These are phyloP conservation scores for Cybosia mesomella DNA, from an alignment of 2,888 invertebrate species.

Conservation along the genomic window DNA sequence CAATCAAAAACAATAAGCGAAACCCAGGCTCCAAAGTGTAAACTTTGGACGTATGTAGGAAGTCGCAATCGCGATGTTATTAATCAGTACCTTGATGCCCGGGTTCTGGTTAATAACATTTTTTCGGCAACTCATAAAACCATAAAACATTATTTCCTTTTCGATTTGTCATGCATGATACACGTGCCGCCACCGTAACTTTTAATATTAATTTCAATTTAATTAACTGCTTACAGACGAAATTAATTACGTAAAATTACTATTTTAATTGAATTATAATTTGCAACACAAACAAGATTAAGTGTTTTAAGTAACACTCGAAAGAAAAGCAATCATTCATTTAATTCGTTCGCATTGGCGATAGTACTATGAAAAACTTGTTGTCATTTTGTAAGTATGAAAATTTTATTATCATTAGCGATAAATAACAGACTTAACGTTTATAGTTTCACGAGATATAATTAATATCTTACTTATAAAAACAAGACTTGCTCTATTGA, in stretches of 20 bases:
- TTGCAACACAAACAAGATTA: background rate
- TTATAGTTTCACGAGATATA: too few species aligned
- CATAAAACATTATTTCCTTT: background rate
- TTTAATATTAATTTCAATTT: background rate
- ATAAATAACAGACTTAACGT: background rate
- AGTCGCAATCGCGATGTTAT: too few species aligned
- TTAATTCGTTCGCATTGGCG: background rate
- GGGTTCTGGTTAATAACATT: too few species aligned
- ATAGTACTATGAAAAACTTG: background rate
- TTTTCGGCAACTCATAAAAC: background rate
- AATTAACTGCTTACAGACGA: background rate
- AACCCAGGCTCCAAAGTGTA: too few species aligned
- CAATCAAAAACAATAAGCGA: too few species aligned
- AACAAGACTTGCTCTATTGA: too few species aligned
- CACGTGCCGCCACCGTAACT: background rate
- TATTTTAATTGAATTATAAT: background rate
- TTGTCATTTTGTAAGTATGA: background rate
- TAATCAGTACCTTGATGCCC: too few species aligned
- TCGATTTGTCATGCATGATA: background rate
- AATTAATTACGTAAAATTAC: background rate
- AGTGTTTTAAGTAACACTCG: background rate
- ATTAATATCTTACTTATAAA: too few species aligned
- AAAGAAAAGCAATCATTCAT: constrained; percentile 1
- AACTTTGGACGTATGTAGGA: too few species aligned
- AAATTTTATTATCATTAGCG: background rate